Evolutionary conservation across 2,113 vertebrate species (phyloP).

Genomic region (Corvus moneduloides): DNA sequence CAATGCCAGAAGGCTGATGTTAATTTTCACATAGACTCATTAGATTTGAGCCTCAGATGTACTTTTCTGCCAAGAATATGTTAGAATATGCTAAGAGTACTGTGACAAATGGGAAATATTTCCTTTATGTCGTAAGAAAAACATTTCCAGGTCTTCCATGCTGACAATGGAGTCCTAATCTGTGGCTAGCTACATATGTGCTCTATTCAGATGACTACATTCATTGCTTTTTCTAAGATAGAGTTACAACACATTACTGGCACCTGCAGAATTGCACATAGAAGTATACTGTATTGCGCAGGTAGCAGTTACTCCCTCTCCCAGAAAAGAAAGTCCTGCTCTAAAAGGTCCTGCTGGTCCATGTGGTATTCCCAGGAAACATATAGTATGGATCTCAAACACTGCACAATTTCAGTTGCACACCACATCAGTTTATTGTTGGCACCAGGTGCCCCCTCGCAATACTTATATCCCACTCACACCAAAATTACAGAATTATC

Average conservation of each 20-base stretch:
- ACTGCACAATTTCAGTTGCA: background rate
- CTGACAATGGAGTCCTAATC: background rate
- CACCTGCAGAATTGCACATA: background rate
- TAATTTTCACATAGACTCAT: background rate
- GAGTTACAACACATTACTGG: background rate
- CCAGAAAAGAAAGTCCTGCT: background rate
- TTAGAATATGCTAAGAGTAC: background rate
- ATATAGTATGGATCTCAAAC: background rate
- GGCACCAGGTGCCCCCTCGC: fast-evolving
- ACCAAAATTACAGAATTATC: background rate
- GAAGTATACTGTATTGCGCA: background rate
- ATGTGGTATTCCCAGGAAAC: fast-evolving
- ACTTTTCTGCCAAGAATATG: background rate
- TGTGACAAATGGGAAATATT: background rate
- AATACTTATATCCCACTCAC: background rate
- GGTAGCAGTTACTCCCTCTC: background rate
- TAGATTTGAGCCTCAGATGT: background rate
- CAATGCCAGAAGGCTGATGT: background rate
- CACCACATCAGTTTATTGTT: background rate
- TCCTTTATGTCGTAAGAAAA: background rate
- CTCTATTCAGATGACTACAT: background rate
- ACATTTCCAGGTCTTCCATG: background rate
- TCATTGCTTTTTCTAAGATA: background rate
- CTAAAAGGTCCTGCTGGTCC: background rate
- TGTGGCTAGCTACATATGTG: background rate